Base-by-base conservation (phyloP, 1,140 invertebrate species). In the Ericerus pela region DNA sequence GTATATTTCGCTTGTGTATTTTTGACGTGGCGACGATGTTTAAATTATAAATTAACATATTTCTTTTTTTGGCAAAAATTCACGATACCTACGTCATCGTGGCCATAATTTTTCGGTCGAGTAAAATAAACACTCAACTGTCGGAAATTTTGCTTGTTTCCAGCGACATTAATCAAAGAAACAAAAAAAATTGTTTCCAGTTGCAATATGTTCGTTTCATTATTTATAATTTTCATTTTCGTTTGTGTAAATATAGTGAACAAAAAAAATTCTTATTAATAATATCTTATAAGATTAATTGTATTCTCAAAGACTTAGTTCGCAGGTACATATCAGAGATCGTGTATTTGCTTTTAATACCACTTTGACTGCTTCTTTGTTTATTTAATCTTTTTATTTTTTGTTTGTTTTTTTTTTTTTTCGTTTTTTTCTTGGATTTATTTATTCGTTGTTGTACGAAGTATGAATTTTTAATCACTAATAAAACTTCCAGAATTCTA, bases 341-440 rank as follows among this genome's bases (percentile, higher is more conserved):
- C n/a, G n/a, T 38, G 36, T 38, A 38, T 38, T 38, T 38, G 36
- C 36, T 38, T 38, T 38, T 38, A 38, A 38, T 38, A 38, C 20
- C 20, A 14, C 36, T 38, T 14, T 38, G 36, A 38, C 36, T 38
- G 36, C 36, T 38, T 38, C n/a, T n/a, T n/a, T 4, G 4, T 38
- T 6, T 16, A 6, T 38, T 38, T 6, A 38, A 6, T n/a, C 14
- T 6, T 14, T 38, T 38, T 38, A 18, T 38, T 38, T 38, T 38
- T 38, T 38, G n/a, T n/a, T 38, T 38, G 36, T 38, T 38, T 38
- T 38, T 38, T 38, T n/a, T n/a, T n/a, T n/a, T n/a, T n/a, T n/a
- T n/a, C n/a, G n/a, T n/a, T n/a, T n/a, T 10, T 33, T n/a, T 38
- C n/a, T 38, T 38, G n/a, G 20, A 16, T 38, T 38, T 3, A 16